These are phyloP conservation scores for Hystrix brachyura DNA, from an alignment of 2,113 vertebrate genomes.

Conservation along the genomic window DNA sequence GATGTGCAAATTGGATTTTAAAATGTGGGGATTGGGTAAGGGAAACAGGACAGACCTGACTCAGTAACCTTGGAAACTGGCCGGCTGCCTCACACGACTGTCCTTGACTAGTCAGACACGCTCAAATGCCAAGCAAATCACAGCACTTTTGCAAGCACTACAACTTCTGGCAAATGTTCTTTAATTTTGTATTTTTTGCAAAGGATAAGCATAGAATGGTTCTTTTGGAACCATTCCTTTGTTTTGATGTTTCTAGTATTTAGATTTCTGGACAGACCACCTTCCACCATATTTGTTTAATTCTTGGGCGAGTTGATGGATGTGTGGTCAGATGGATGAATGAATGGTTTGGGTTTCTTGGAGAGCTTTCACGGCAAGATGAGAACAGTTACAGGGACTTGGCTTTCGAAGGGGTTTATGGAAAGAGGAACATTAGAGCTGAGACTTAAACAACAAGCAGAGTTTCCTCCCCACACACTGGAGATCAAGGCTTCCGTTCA, in stretches of 20 bases:
- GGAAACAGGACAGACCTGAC: neutral
- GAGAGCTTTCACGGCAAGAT: neutral
- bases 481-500: neutral
- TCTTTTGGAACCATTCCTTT: neutral
- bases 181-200: neutral
- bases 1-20: constrained; percentile 34
- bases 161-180: neutral
- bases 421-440: neutral
- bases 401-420: neutral
- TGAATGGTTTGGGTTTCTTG: neutral
- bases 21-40: neutral
- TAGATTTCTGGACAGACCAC: neutral
- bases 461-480: neutral
- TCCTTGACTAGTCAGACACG: neutral
- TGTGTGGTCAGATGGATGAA: neutral
- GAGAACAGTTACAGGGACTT: neutral
- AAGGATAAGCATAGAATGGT: neutral
- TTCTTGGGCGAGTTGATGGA: neutral
- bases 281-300: neutral
- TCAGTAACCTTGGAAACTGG: constrained; percentile 51
- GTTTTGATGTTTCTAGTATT: neutral
- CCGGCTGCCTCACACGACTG: neutral
- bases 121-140: neutral
- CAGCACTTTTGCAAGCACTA: neutral
- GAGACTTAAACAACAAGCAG: neutral